Base-by-base conservation (phyloP, 2,797 vertebrate genomes). In the Peromyscus melanophrys region DNA sequence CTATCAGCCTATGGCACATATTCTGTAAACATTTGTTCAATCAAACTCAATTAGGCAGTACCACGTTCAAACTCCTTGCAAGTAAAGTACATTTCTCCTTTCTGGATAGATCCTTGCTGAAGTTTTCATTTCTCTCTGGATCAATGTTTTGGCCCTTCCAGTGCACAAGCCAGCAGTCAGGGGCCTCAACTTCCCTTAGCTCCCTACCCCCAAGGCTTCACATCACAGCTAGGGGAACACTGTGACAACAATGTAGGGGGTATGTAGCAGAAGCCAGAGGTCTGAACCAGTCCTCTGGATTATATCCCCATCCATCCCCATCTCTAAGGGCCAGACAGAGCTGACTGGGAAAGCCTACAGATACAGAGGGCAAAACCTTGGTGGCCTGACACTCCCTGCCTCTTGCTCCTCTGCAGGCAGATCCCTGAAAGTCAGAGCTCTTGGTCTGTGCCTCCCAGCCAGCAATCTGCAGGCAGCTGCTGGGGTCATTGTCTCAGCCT, bases 401-500 rank as follows among this genome's bases (percentile, higher is more conserved):
- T 89, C 90, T 81, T 0, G 14, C 55, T 52, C 40, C 43, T 69
- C 1, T 61, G 34, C 61, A 82, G 82, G 63, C 84, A 52, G 63
- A 59, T 55, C n/a, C 27, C 8, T 6, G 40, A 95, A 85, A 82
- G 82, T 52, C 23, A 8, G 92, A 82, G 94, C 34, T n/a, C 69
- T 90, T 77, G 61, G 69, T 0, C 76, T 92, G 76, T 0, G 81
- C 52, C 85, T 94, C 85, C 90, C 75, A 91, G 96, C 86, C 95
- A 93, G 95, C 78, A 67, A 92, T 83, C 95, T 89, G 96, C 89
- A 94, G 89, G 96, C 97, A 96, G 97, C 96, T 97, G 97, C 94
- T 87, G 2, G 17, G 93, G 96, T 96, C 92, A 96, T 97, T 96
- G 97, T 97, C 92, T 97, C 83, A 90, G 90, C 96, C 96, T 97